A percentile compares a stretch with the other conserved stretches of the same genome.
Evolutionary conservation across 2,888 invertebrate genomes (phyloP).

Genomic region (Rhamphomyia laevipes): DNA sequence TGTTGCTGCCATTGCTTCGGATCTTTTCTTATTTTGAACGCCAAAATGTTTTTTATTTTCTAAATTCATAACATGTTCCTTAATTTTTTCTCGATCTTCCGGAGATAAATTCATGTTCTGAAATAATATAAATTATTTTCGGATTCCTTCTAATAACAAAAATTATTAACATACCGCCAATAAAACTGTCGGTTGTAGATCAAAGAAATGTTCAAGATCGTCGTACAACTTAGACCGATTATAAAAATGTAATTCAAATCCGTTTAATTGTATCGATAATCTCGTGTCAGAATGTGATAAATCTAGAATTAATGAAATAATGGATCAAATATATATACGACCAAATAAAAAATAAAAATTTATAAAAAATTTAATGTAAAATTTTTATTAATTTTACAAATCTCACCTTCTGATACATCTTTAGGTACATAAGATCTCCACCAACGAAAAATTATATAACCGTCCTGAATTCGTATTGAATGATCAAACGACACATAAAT

Average conservation of each 20-base stretch:
- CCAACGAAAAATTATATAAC: slow-evolving; percentile 95
- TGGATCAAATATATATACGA: not conserved
- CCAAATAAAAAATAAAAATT: slow-evolving; percentile 1
- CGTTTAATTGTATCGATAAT: slow-evolving; percentile 81
- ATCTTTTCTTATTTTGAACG: slow-evolving; percentile 41
- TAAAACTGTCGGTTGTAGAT: slow-evolving; percentile 66
- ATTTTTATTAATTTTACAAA: not conserved
- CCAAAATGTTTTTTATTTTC: slow-evolving; percentile 46
- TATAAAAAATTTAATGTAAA: not conserved
- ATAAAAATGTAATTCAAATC: slow-evolving; percentile 89
- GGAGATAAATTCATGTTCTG: slow-evolving; percentile 43
- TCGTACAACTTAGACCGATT: slow-evolving; percentile 83
- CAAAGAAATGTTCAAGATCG: slow-evolving; percentile 77
- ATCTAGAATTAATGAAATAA: slow-evolving; percentile 46
- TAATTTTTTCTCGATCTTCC: slow-evolving; percentile 43
- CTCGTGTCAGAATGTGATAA: slow-evolving; percentile 90
- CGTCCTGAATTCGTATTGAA: slow-evolving; percentile 86
- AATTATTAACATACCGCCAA: slow-evolving; percentile 30
- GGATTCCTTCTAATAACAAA: not conserved
- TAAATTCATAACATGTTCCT: slow-evolving; percentile 47
- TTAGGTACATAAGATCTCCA: slow-evolving; percentile 94
- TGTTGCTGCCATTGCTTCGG: slow-evolving; percentile 73
- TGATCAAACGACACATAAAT: slow-evolving; percentile 90
- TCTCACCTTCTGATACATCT: slow-evolving; percentile 82
- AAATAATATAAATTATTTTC: slow-evolving; percentile 1